Evolutionary conservation across 1,140 invertebrate species (phyloP).

Genomic region (Zaprionus nigranus): DNA sequence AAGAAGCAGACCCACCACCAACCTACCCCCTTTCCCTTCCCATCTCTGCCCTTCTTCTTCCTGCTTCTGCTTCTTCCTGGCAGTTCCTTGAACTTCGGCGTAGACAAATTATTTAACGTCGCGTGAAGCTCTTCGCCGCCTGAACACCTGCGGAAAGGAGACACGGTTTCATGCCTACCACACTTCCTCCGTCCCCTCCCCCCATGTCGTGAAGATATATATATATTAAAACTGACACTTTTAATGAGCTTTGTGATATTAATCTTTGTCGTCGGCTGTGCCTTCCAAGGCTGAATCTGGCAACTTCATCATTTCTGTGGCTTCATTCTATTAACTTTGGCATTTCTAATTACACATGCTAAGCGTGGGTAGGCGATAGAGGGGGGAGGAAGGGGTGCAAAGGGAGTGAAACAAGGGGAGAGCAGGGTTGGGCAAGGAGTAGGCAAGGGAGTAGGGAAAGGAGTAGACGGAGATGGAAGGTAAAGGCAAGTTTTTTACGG

Average conservation of each 20-base stretch:
- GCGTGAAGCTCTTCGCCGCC: conserved; percentile 31
- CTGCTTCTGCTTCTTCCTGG: neutral
- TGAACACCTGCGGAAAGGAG: conserved; percentile 19
- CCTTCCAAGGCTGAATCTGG: conserved; percentile 18
- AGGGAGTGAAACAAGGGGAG: neutral
- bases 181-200: neutral
- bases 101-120: conserved; percentile 73
- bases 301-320: conserved; percentile 42
- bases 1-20: conserved; percentile 39
- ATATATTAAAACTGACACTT: conserved; percentile 74
- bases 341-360: conserved; percentile 41
- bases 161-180: neutral
- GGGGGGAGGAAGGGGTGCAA: neutral
- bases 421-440: neutral
- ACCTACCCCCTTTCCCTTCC: neutral
- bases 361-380: neutral
- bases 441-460: neutral
- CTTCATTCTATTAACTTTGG: conserved; percentile 41
- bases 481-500: conserved; percentile 6
- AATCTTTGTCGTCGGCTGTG: conserved; percentile 66
- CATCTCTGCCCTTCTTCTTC: neutral
- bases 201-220: conserved; percentile 13
- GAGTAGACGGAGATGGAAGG: neutral
- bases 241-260: conserved; percentile 79
- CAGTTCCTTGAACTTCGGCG: conserved; percentile 75